These are phyloP conservation scores for Euwallacea fornicatus DNA, from an alignment of 1,140 invertebrate species.

Conservation along the genomic window DNA sequence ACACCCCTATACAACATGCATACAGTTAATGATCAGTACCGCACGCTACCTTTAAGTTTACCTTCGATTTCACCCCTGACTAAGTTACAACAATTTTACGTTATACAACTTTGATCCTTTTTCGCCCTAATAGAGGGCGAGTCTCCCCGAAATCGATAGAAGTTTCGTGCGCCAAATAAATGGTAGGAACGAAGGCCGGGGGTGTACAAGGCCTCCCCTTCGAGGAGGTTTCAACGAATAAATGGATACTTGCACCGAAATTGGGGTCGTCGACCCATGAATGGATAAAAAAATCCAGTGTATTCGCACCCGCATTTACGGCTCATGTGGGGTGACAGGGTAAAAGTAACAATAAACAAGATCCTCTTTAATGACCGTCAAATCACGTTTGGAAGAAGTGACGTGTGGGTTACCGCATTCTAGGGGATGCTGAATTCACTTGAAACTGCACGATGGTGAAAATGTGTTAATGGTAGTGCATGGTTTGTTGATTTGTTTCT, in stretches of 20 bases:
- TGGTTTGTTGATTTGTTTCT: too few species aligned
- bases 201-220: conserved; percentile 24
- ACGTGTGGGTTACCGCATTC: too few species aligned
- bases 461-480: too few species aligned
- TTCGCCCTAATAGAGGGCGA: neutral
- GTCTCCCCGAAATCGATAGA: conserved; percentile 12
- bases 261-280: conserved; percentile 26
- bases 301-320: conserved; percentile 27
- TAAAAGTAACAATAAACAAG: neutral
- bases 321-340: conserved; percentile 7
- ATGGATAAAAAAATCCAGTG: conserved; percentile 25
- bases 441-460: too few species aligned
- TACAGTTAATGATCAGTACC: too few species aligned
- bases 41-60: too few species aligned
- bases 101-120: too few species aligned
- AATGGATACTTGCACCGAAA: conserved; percentile 27
- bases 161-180: conserved; percentile 30
- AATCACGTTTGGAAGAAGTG: too few species aligned
- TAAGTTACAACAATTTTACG: too few species aligned
- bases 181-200: conserved; percentile 13
- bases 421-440: too few species aligned
- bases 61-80: too few species aligned
- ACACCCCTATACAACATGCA: too few species aligned
- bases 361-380: neutral
- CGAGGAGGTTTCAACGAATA: conserved; percentile 18